Conservation (phyloP, 2,888 invertebrate genomes). For the Polydesmus complanatus region DNA sequence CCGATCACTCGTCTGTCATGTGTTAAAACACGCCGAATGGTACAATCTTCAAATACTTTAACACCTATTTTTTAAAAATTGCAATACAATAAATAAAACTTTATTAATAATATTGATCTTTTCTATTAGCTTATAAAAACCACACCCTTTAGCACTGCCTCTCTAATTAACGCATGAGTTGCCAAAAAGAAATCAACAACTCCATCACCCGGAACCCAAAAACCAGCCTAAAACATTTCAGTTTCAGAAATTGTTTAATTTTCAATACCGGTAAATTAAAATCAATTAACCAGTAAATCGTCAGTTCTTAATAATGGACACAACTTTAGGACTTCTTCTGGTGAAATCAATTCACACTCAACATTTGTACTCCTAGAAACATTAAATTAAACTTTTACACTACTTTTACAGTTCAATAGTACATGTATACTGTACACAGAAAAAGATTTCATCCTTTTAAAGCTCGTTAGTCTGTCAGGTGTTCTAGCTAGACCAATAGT, state of each 20-base stretch:
- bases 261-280: too few species aligned
- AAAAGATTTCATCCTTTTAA: conserved; percentile 69
- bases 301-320: conserved; percentile 62
- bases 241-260: neutral
- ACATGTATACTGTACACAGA: conserved; percentile 48
- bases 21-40: conserved; percentile 51
- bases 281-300: conserved; percentile 43
- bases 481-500: conserved; percentile 72
- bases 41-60: conserved; percentile 61
- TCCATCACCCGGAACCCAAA: conserved; percentile 89
- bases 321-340: conserved; percentile 57
- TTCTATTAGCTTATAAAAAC: too few species aligned
- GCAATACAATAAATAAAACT: too few species aligned
- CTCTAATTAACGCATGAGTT: conserved; percentile 24
- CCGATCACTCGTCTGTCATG: conserved; percentile 51
- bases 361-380: conserved; percentile 33
- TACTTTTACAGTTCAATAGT: neutral
- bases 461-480: conserved; percentile 69
- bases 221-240: conserved; percentile 46
- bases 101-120: too few species aligned
- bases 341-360: conserved; percentile 64
- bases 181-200: conserved; percentile 65
- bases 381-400: conserved; percentile 3
- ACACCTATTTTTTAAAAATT: conserved; percentile 60
- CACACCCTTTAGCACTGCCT: conserved; percentile 27